Conservation (phyloP, 2,113 vertebrate genomes). For the Amblyopsis rosae region DNA sequence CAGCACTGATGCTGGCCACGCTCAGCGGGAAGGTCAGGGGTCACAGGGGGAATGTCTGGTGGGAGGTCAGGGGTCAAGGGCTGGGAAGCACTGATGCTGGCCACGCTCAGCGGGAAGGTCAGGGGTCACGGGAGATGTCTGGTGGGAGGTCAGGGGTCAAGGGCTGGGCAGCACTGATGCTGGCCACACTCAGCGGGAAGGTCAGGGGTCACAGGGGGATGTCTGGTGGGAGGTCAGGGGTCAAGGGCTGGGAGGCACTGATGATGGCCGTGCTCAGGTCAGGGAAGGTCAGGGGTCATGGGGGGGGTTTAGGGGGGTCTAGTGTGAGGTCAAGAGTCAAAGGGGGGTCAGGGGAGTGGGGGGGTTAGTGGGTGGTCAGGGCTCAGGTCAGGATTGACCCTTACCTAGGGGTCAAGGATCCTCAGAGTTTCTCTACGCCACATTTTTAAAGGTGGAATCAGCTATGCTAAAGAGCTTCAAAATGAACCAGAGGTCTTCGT, state of each 20-base stretch:
- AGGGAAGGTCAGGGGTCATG: constrained; percentile 71
- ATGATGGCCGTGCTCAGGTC: constrained; percentile 88
- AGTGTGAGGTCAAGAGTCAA: too few relatives aligned
- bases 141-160: not conserved
- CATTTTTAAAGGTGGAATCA: too few relatives aligned
- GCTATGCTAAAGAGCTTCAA: too few relatives aligned
- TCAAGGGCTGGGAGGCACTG: constrained; percentile 91
- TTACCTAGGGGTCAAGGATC: too few relatives aligned
- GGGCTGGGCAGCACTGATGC: constrained; percentile 93
- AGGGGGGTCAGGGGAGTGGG: not conserved
- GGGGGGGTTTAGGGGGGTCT: constrained; percentile 76
- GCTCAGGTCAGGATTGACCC: not conserved
- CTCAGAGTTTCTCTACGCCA: too few relatives aligned
- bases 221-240: constrained; percentile 50
- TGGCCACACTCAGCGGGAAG: constrained; percentile 84
- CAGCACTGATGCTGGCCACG: constrained; percentile 89
- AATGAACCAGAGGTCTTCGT: too few relatives aligned
- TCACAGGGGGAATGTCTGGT: too few relatives aligned
- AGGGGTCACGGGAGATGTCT: not conserved
- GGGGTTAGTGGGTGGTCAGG: not conserved
- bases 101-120: constrained; percentile 83
- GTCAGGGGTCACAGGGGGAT: constrained; percentile 31
- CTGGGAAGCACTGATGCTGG: constrained; percentile 93
- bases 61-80: too few relatives aligned
- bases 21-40: constrained; percentile 78